These are phyloP conservation scores for Scaptomyza tumidula DNA, from an alignment of 2,888 invertebrate genomes.

Conservation along the genomic window DNA sequence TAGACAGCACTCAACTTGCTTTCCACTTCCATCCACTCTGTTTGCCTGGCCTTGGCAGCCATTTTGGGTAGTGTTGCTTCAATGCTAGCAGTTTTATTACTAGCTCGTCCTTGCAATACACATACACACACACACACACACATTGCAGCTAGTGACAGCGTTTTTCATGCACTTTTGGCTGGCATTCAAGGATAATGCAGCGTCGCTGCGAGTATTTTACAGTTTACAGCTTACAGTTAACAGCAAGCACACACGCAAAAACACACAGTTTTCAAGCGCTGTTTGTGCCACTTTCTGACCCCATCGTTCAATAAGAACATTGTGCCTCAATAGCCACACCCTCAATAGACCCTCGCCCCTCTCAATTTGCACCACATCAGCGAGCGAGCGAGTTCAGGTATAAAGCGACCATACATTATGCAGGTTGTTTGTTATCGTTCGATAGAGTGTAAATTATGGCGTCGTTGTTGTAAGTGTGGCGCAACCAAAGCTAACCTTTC, in stretches of 20 bases:
- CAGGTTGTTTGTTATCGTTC: constrained; percentile 79
- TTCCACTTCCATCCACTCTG: neutral
- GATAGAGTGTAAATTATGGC: constrained; percentile 80
- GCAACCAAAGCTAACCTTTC: constrained; percentile 13
- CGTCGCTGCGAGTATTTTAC: constrained; percentile 39
- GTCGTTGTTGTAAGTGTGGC: constrained; percentile 17
- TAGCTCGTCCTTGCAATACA: constrained; percentile 17
- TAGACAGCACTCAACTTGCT: constrained; percentile 3
- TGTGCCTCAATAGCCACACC: constrained; percentile 23
- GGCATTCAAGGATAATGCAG: constrained; percentile 56
- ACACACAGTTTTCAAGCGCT: constrained; percentile 28
- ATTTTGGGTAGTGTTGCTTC: constrained; percentile 11
- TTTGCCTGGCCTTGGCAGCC: neutral
- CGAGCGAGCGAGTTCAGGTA: constrained; percentile 11
- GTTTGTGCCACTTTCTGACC: constrained; percentile 57
- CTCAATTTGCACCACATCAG: neutral
- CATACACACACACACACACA: neutral
- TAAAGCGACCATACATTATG: constrained; percentile 67
- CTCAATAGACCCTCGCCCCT: neutral
- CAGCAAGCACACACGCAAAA: constrained; percentile 9
- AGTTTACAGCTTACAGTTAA: constrained; percentile 21
- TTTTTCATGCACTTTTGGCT: constrained; percentile 54
- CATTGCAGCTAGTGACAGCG: constrained; percentile 23
- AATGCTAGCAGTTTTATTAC: constrained; percentile 11
- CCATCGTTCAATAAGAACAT: constrained; percentile 56